Base-by-base conservation (phyloP, 2,113 vertebrate genomes). In the Cheilinus undulatus region DNA sequence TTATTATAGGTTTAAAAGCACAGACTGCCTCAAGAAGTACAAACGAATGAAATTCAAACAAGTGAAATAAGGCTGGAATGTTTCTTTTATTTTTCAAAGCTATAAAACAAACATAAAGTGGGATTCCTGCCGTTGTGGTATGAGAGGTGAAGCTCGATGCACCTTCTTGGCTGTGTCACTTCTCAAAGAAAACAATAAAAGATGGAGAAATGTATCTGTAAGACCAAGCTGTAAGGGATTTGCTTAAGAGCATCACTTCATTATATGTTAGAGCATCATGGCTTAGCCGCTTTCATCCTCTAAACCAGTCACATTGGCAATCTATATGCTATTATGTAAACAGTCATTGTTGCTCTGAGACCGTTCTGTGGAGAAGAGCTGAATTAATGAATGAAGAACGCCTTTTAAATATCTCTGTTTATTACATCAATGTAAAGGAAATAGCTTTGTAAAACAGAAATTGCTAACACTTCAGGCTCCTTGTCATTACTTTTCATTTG, bases 391-490 rank as follows among this genome's bases (percentile, higher is more conserved):
- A 56, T 24, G 4, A 78, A 22, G 5, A 26, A 38, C 12, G 10
- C 26, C 27, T 49, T 26, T 69, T 11, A 48, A 15, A 32, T 9
- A 42, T 60, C 5, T 38, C 12, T n/a, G 9, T 32, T 28, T 23
- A 2, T n/a, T 22, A 11, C 70, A 22, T 63, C 24, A 43, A 69
- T 30, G 15, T 36, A 64, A 40, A 66, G 22, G 7, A 45, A n/a
- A 13, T n/a, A 0, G 24, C 22, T 15, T 45, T 51, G 4, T 69
- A 42, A 64, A 13, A 56, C 70, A 68, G n/a, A 62, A 49, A 69
- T 69, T 5, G 40, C 20, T 12, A n/a, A 40, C n/a, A 30, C 64
- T 38, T 69, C n/a, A 46, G 27, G 65, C 34, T 36, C n/a, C 19
- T n/a, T 36, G 20, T 19, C 63, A 6, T 65, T 68, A 24, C 19